phyloP scores from a whole-genome alignment of 2,888 invertebrate species.

The Osedax frankpressi region DNA sequence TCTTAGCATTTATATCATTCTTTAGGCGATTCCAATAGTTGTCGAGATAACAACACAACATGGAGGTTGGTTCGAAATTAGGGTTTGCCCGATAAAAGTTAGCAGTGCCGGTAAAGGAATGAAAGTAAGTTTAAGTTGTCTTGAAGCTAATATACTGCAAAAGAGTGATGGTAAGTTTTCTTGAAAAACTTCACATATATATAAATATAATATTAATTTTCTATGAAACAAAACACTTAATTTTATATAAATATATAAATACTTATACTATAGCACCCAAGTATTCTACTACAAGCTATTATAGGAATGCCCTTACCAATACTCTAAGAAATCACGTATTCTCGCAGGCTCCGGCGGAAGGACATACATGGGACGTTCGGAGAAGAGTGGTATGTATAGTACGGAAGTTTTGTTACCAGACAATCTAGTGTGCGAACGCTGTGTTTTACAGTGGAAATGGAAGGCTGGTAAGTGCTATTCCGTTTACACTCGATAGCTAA shows the following conservation, averaged over 20 bases:
- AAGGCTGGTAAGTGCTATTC: slow-evolving; percentile 30
- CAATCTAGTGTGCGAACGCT: slow-evolving; percentile 29
- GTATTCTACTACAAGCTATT: no score
- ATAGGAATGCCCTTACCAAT: no score
- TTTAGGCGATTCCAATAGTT: slow-evolving; percentile 11
- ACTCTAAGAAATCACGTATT: no score
- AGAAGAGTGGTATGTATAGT: slow-evolving; percentile 16
- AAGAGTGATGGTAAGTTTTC: slow-evolving; percentile 18
- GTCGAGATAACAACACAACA: slow-evolving; percentile 25
- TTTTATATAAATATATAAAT: no score
- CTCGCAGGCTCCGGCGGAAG: not conserved
- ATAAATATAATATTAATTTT: no score
- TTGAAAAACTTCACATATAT: no score
- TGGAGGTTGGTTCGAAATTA: slow-evolving; percentile 26
- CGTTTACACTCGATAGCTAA: no score
- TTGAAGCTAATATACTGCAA: slow-evolving; percentile 22
- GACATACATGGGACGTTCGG: not conserved
- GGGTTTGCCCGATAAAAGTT: slow-evolving; percentile 22
- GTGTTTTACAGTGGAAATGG: slow-evolving; percentile 34
- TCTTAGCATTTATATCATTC: no score
- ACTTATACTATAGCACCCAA: no score
- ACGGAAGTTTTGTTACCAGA: slow-evolving; percentile 30
- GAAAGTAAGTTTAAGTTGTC: slow-evolving; percentile 16
- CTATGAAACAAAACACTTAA: no score
- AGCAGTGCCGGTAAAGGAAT: not conserved